Evolutionary conservation across 2,113 vertebrate genomes (phyloP).

Genomic region (Aviceda subcristata): DNA sequence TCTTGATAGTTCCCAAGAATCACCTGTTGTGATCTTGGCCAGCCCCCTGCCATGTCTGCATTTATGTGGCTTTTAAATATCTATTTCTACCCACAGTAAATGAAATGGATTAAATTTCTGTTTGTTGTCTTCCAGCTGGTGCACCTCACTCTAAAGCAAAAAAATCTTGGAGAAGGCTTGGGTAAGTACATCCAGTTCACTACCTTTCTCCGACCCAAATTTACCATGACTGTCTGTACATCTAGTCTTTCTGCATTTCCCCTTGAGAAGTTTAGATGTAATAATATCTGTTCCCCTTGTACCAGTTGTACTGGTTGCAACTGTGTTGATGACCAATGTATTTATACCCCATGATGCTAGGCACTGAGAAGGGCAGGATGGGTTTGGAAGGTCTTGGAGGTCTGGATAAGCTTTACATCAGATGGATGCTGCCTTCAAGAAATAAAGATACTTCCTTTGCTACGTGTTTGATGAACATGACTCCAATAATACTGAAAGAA

Average conservation of each 20-base stretch:
- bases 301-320: neutral
- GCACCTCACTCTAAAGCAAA: neutral
- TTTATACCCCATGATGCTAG: rapidly evolving
- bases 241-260: neutral
- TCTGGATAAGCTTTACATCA: neutral
- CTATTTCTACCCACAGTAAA: neutral
- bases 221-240: neutral
- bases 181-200: neutral
- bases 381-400: neutral
- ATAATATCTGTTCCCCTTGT: neutral
- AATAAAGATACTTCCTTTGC: neutral
- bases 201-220: neutral
- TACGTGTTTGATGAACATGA: neutral
- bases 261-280: neutral
- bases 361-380: rapidly evolving
- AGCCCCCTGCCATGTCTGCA: neutral
- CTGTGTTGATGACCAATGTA: neutral
- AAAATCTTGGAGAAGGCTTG: neutral
- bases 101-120: neutral
- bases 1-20: neutral
- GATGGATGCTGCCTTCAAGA: neutral
- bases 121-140: neutral
- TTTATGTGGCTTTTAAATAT: neutral
- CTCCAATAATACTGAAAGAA: neutral
- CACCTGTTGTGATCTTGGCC: neutral